phyloP scores from a whole-genome alignment of 92 coral and sea anemone species.

The Hydrozoanthus gracilis region DNA sequence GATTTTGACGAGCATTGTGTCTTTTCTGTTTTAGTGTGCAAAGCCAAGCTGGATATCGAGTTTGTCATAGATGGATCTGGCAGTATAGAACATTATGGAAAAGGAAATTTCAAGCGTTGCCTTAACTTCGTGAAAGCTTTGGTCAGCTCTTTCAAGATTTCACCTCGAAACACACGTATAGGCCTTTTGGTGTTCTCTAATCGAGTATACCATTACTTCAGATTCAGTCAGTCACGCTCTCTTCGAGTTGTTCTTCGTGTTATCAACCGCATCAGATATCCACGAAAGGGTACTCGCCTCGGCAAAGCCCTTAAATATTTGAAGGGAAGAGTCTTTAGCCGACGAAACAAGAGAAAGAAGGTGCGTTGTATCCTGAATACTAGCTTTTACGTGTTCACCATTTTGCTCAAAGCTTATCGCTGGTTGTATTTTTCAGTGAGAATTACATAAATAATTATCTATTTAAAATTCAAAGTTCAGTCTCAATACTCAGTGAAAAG shows the following conservation, averaged over 20 bases:
- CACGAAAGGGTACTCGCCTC: conserved; percentile 45
- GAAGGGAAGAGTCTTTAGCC: conserved; percentile 21
- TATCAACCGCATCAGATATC: conserved; percentile 36
- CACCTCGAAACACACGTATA: not conserved
- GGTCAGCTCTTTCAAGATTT: conserved; percentile 22
- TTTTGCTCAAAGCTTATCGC: no score
- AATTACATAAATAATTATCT: no score
- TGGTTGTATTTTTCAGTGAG: no score
- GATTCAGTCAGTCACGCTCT: not conserved
- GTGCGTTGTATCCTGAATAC: not conserved
- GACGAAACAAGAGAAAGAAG: conserved; percentile 8
- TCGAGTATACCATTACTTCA: not conserved
- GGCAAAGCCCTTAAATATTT: conserved; percentile 30
- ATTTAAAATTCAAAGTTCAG: no score
- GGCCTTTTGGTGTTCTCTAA: not conserved
- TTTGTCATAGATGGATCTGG: conserved; percentile 86
- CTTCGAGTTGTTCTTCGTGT: conserved; percentile 1
- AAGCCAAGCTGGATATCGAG: conserved; percentile 70
- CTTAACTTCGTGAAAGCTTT: conserved; percentile 66
- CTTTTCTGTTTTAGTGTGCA: conserved; percentile 57
- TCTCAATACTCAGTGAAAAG: no score
- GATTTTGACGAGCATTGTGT: not conserved
- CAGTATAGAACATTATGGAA: conserved; percentile 58
- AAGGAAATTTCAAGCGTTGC: conserved; percentile 67
- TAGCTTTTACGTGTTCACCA: no score